A percentile compares a stretch with the other conserved stretches of the same genome.
These are phyloP conservation scores for Myocastor coypus DNA, from an alignment of 2,113 vertebrate genomes.

Conservation along the genomic window DNA sequence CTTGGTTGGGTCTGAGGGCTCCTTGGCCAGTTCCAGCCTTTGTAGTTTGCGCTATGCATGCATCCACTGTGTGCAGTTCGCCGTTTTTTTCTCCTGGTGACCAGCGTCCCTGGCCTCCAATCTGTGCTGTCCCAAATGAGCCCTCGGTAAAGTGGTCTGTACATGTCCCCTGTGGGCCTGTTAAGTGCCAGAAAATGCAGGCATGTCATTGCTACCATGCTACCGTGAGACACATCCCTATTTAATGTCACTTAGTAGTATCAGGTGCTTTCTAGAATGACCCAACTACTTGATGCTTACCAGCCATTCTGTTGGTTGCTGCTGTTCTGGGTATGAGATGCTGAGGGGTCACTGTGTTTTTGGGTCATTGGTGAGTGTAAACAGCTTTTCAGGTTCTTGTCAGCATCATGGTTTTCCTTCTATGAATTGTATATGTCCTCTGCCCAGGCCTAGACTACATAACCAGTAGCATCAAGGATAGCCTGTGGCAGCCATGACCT, in stretches of 20 bases:
- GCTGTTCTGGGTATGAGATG: background rate
- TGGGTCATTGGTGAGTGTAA: background rate
- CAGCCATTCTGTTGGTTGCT: background rate
- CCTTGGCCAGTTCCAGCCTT: background rate
- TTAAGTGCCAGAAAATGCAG: background rate
- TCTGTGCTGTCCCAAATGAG: background rate
- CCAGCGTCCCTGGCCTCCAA: background rate
- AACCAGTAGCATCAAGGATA: background rate
- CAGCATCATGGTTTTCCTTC: background rate
- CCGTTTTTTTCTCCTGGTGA: background rate
- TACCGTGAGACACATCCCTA: background rate
- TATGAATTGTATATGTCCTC: background rate
- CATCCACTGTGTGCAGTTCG: too few relatives aligned
- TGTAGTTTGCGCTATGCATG: background rate
- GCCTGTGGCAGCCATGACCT: background rate
- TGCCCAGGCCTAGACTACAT: background rate
- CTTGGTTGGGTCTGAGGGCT: background rate
- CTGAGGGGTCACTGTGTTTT: background rate
- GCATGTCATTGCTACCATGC: too few relatives aligned
- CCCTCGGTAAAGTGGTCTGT: background rate
- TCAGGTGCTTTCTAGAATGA: conserved; percentile 25
- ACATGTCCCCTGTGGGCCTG: background rate
- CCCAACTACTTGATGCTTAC: background rate
- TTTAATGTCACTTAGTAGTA: background rate
- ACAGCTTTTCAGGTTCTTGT: background rate